Evolutionary conservation across 2,888 invertebrate species (phyloP).

Genomic region (Tachina lurida): DNA sequence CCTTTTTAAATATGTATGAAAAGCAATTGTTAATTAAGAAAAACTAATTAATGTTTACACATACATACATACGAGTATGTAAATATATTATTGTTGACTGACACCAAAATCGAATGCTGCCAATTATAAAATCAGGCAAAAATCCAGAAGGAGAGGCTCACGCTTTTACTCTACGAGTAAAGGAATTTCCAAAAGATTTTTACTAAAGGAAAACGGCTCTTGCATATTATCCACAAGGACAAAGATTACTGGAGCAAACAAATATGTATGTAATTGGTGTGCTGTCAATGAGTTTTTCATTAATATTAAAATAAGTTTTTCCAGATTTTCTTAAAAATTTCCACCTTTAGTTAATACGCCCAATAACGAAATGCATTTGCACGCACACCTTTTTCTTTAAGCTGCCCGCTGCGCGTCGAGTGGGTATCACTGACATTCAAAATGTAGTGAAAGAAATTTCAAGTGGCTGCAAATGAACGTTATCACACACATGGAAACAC

Average conservation of each 20-base stretch:
- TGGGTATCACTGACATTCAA: conserved; percentile 58
- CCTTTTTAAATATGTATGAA: background rate
- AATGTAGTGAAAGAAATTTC: conserved; percentile 41
- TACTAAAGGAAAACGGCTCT: background rate
- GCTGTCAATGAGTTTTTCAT: conserved; percentile 63
- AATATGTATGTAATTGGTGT: background rate
- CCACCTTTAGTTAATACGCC: conserved; percentile 64
- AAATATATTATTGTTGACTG: conserved; percentile 33
- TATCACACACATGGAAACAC: conserved; percentile 29
- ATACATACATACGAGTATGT: background rate
- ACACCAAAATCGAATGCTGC: background rate
- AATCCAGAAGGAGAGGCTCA: conserved; percentile 4
- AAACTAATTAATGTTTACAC: conserved; percentile 26
- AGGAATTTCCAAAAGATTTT: conserved; percentile 16
- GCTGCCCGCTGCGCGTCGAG: conserved; percentile 48
- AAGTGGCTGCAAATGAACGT: conserved; percentile 67
- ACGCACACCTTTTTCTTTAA: conserved; percentile 32
- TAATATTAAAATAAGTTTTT: conserved; percentile 50
- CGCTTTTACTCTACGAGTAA: background rate
- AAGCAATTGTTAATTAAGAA: background rate
- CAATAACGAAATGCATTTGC: conserved; percentile 10
- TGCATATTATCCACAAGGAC: conserved; percentile 17
- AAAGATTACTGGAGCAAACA: background rate
- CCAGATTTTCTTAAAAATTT: conserved; percentile 57
- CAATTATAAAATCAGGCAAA: background rate